Percentiles rank a stretch among this genome's conserved stretches.
phyloP scores from a whole-genome alignment of 2,888 invertebrate genomes.

The Cephus pulcher region DNA sequence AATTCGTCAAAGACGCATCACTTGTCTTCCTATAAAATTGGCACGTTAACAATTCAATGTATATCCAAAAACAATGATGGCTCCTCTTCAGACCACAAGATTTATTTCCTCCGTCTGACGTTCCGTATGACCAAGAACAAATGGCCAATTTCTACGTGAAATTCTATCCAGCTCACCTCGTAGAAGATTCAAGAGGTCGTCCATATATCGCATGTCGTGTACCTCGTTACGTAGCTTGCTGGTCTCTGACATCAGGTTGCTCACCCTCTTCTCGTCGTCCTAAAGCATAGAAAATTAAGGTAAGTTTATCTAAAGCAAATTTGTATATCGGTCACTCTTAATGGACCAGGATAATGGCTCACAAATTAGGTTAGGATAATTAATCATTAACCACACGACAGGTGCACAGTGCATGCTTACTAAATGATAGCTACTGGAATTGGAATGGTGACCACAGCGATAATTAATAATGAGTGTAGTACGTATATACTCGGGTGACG shows the following conservation, averaged over 20 bases:
- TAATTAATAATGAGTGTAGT: not conserved
- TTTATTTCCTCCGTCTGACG: conserved; percentile 52
- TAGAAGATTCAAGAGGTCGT: conserved; percentile 57
- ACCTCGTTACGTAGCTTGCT: conserved; percentile 50
- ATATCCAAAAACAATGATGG: not conserved
- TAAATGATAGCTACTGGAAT: not conserved
- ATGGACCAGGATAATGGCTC: not conserved
- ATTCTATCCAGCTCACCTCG: conserved; percentile 56
- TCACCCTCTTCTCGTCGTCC: conserved; percentile 52
- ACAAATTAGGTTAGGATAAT: not conserved
- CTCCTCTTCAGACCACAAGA: conserved; percentile 45
- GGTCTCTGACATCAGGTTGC: conserved; percentile 45
- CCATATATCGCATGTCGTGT: conserved; percentile 55
- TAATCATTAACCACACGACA: not conserved
- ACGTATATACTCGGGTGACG: not conserved
- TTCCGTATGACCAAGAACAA: conserved; percentile 47
- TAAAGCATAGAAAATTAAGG: conserved; percentile 32
- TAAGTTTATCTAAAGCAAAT: not conserved
- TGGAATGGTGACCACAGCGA: not conserved
- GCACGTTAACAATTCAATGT: not conserved
- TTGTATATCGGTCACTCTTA: not conserved
- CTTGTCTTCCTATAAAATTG: not conserved
- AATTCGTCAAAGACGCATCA: not conserved
- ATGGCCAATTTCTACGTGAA: conserved; percentile 59
- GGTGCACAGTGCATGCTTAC: not conserved